A percentile compares a stretch with the other conserved stretches of the same genome.
Conservation (phyloP, 2,888 invertebrate genomes). For the Clostera curtula region DNA sequence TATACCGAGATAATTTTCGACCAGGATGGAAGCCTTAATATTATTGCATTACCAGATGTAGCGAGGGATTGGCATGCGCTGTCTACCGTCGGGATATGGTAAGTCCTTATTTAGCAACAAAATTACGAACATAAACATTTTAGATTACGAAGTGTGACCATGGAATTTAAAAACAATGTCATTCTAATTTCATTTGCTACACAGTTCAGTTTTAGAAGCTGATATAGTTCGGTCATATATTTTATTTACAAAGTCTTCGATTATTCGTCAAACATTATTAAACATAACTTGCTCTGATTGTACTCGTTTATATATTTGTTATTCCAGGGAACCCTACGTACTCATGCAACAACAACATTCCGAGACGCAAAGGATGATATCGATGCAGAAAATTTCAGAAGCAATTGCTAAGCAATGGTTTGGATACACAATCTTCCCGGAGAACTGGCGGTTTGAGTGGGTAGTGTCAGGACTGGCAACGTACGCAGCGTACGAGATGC, state of each 20-base stretch:
- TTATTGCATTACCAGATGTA: constrained; percentile 53
- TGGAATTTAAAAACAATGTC: too few relatives aligned
- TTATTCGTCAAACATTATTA: too few relatives aligned
- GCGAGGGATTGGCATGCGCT: constrained; percentile 49
- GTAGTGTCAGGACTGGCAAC: constrained; percentile 73
- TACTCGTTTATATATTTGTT: not conserved
- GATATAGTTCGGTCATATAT: too few relatives aligned
- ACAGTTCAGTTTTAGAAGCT: too few relatives aligned
- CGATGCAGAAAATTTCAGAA: constrained; percentile 73
- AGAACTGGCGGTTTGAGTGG: constrained; percentile 79
- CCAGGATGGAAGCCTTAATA: constrained; percentile 42
- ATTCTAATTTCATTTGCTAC: too few relatives aligned
- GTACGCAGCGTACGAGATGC: constrained; percentile 75
- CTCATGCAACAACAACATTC: constrained; percentile 45
- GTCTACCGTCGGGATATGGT: constrained; percentile 59
- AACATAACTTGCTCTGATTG: too few relatives aligned
- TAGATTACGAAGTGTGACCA: too few relatives aligned
- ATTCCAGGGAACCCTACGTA: constrained; percentile 53
- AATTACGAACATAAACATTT: not conserved
- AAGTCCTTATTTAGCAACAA: constrained; percentile 21
- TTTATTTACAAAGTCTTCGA: too few relatives aligned
- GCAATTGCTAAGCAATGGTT: constrained; percentile 83
- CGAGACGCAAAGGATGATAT: constrained; percentile 56
- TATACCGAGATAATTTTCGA: constrained; percentile 40
- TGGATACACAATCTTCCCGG: constrained; percentile 75